These are phyloP conservation scores for Pseudorhiza aurosa DNA, from an alignment of 30 jellyfish, hydroid and myxozoan species.

Conservation along the genomic window DNA sequence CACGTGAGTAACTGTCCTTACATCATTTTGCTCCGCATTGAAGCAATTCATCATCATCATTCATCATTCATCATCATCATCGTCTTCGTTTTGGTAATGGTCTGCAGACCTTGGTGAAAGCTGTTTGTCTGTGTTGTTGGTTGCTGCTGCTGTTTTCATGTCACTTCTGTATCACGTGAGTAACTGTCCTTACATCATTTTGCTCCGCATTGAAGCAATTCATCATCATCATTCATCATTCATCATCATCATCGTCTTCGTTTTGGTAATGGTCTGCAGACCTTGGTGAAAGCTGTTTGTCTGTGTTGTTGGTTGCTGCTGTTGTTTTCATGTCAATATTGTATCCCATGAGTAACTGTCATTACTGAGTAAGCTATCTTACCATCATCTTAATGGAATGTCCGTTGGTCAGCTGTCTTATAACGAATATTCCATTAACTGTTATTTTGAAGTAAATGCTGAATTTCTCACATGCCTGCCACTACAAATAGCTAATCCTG, in stretches of 20 bases:
- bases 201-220: neutral
- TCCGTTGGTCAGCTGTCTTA: too few species aligned
- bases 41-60: constrained; percentile 9
- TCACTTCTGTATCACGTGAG: neutral
- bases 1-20: neutral
- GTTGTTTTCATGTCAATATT: too few species aligned
- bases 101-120: neutral
- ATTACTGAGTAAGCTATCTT: too few species aligned
- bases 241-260: neutral
- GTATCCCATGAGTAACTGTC: too few species aligned
- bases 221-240: constrained; percentile 7
- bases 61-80: constrained; percentile 28
- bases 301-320: neutral
- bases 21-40: neutral
- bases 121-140: constrained; percentile 11
- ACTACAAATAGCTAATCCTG: too few species aligned
- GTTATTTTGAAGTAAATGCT: too few species aligned
- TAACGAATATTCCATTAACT: too few species aligned
- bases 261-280: neutral
- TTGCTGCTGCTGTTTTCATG: constrained; percentile 30
- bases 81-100: neutral
- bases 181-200: neutral
- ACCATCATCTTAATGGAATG: too few species aligned
- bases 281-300: neutral
- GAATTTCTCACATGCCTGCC: too few species aligned